Conservation (phyloP, 2,797 vertebrate species). For the Lates japonicus region DNA sequence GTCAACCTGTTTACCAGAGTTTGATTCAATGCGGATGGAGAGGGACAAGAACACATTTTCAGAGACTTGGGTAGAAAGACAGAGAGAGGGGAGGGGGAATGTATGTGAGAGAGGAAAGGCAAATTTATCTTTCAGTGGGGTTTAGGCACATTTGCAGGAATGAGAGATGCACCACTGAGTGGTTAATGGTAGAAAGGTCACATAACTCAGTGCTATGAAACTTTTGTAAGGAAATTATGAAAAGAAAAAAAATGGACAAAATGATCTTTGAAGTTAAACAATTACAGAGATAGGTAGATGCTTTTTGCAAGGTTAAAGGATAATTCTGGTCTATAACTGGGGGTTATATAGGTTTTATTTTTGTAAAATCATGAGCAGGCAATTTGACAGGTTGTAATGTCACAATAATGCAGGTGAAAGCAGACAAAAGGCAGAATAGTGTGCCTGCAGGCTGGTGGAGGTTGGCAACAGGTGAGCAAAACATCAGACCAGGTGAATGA, state of each 20-base stretch:
- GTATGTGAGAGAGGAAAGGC: constrained; percentile 27
- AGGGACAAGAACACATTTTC: constrained; percentile 27
- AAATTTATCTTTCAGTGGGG: constrained; percentile 46
- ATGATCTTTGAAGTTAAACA: background rate
- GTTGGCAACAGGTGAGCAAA: too few species aligned
- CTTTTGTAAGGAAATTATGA: constrained; percentile 13
- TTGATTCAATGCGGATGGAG: constrained; percentile 12
- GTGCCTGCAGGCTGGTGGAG: too few species aligned
- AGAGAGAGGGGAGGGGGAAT: background rate
- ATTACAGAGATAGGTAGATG: background rate
- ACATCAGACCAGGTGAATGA: too few species aligned
- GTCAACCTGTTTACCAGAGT: constrained; percentile 48
- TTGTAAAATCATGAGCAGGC: background rate
- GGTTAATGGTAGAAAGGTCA: constrained; percentile 37
- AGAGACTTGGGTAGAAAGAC: constrained; percentile 8
- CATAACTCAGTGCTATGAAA: constrained; percentile 22
- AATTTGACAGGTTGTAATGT: background rate
- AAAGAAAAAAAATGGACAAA: background rate
- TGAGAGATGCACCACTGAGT: constrained; percentile 27
- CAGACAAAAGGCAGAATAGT: background rate
- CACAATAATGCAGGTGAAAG: background rate
- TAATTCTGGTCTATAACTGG: background rate
- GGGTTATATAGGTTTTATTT: background rate
- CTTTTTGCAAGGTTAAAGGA: background rate
- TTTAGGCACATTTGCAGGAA: constrained; percentile 22